A percentile compares a stretch with the other conserved stretches of the same genome.
phyloP scores from a whole-genome alignment of 2,797 vertebrate genomes.

The Bryconaethiops microstoma region DNA sequence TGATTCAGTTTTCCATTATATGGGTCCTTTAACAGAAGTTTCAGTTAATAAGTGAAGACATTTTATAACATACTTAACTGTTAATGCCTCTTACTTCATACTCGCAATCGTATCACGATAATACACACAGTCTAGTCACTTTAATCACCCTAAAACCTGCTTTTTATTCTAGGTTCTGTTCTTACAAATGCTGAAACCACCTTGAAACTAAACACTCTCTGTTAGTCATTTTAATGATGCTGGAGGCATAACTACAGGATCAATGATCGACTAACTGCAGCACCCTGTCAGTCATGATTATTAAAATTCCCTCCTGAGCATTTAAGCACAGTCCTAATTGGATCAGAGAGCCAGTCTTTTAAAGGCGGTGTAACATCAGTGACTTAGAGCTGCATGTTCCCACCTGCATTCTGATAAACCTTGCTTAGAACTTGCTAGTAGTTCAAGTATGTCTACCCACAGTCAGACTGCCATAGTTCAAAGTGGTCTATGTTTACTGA shows the following conservation, averaged over 20 bases:
- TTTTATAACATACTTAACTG: neutral
- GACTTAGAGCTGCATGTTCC: neutral
- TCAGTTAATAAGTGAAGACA: neutral
- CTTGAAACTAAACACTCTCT: neutral
- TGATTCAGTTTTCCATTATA: too few relatives aligned
- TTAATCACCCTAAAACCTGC: neutral
- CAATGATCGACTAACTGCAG: constrained; percentile 31
- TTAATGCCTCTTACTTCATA: neutral
- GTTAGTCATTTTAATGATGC: constrained; percentile 10
- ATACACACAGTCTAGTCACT: too few relatives aligned
- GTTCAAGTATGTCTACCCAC: neutral
- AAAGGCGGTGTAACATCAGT: neutral
- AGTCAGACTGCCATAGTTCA: neutral
- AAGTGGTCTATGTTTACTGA: neutral
- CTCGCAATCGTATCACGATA: too few relatives aligned
- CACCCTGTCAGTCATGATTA: constrained; percentile 24
- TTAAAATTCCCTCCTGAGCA: constrained; percentile 37
- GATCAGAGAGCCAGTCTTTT: constrained; percentile 37
- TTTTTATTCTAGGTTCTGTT: neutral
- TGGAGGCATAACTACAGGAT: neutral
- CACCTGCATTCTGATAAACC: neutral
- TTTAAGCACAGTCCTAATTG: constrained; percentile 50
- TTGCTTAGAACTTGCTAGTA: neutral
- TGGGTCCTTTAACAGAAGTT: too few relatives aligned
- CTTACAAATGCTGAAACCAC: neutral